Evolutionary conservation across 2,797 vertebrate species (phyloP).

Genomic region (Nannoperca australis): DNA sequence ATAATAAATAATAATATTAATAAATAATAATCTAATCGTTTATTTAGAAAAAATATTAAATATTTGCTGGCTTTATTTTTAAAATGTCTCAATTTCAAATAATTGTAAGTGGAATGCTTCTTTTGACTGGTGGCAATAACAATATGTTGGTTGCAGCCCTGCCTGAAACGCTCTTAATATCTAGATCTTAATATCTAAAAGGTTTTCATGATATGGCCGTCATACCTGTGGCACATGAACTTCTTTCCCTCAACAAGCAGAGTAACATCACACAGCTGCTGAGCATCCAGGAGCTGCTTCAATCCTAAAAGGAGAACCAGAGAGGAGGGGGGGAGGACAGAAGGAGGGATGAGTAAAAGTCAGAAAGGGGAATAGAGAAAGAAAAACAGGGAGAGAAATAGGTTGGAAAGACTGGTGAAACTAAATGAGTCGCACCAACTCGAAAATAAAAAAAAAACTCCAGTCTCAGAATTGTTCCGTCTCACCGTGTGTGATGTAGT

Average conservation of each 20-base stretch:
- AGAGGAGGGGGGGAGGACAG: not conserved
- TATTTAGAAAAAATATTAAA: not conserved
- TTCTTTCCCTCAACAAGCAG: slow-evolving; percentile 87
- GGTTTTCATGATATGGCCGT: not conserved
- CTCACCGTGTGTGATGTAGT: slow-evolving; percentile 87
- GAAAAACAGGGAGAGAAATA: not conserved
- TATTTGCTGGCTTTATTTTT: not conserved
- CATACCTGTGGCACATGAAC: slow-evolving; percentile 90
- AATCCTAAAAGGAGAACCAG: slow-evolving; percentile 76
- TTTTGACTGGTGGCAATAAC: not conserved
- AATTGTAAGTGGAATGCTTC: not conserved
- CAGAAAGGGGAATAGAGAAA: not conserved
- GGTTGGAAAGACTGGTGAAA: not conserved
- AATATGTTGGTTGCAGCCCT: not conserved
- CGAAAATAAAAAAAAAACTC: too few species aligned
- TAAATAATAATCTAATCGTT: not conserved
- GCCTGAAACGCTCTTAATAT: not conserved
- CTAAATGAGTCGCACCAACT: not conserved
- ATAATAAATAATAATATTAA: not conserved
- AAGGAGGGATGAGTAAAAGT: not conserved
- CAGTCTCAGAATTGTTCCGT: not conserved
- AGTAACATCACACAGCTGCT: slow-evolving; percentile 89
- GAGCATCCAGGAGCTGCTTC: slow-evolving; percentile 86
- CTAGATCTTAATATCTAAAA: too few species aligned
- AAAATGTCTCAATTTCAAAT: not conserved